Evolutionary conservation across 2,888 invertebrate genomes (phyloP), one percentile per base, ranked within the genome.

Genomic region (Microdon myrmicae): DNA sequence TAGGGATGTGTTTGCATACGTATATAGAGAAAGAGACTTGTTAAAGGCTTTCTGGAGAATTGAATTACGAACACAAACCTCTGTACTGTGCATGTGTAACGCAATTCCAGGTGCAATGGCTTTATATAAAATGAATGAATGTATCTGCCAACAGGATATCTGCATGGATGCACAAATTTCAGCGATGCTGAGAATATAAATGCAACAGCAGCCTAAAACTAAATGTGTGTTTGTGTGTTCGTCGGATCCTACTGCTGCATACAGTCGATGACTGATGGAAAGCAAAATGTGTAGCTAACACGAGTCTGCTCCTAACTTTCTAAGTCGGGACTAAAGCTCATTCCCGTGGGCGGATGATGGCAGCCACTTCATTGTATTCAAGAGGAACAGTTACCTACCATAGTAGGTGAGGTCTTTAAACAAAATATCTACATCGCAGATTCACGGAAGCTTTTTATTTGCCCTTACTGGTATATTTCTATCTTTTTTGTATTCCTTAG

Each of bases 401-500:
- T 13, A 45, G 19, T 35, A 51, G 20, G 48, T 45, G 61, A 55
- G 48, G 39, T 39, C 49, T 44, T 61, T 43, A 28, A 39, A 43
- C 35, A 45, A 44, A 61, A 39, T 49, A 44, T 49, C 61, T 45
- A 39, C 44, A 49, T 34, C 38, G 16, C 12, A 39, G 23, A 56
- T 37, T 37, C 34, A 64, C 45, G 51, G 61, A 64, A 64, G 61
- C 61, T 64, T 64, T 64, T 64, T 41, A 64, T 56, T 37, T 51
- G 56, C 35, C 38, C 56, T 35, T 48, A 60, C 44, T 56, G n/a
- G n/a, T n/a, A n/a, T n/a, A n/a, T 41, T 45, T 51, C 56, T 61
- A 61, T 56, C 49, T 39, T 49, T 39, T 48, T 25, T 31, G 54
- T 48, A 53, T 55, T 49, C 54, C 60, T 61, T 54, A 48, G 54